These are phyloP conservation scores for Linnaemya vulpina DNA, from an alignment of 2,888 invertebrate genomes.

Conservation along the genomic window DNA sequence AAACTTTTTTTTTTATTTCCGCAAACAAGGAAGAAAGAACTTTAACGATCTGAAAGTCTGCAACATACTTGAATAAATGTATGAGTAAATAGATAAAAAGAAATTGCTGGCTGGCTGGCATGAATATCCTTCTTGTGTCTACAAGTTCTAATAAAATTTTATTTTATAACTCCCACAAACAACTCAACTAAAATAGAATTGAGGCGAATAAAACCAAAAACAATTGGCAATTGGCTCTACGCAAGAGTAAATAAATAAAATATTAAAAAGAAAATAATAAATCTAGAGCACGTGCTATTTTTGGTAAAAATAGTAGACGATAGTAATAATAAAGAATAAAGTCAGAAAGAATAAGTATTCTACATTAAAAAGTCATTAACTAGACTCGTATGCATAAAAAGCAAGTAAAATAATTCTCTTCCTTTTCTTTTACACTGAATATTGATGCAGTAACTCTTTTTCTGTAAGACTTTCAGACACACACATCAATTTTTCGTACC, in stretches of 20 bases:
- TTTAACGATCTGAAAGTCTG: conserved; percentile 4
- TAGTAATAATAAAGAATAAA: background rate
- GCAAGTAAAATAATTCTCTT: background rate
- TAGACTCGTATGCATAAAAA: conserved; percentile 5
- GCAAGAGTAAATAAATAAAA: conserved; percentile 23
- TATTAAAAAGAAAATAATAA: background rate
- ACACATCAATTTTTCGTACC: background rate
- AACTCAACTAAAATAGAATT: conserved; percentile 28
- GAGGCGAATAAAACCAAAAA: background rate
- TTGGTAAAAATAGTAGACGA: background rate
- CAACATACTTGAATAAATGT: too few relatives aligned
- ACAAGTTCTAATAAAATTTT: conserved; percentile 22
- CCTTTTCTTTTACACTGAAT: conserved; percentile 3
- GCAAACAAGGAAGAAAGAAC: conserved; percentile 13
- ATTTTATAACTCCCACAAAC: conserved; percentile 15
- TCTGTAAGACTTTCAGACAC: conserved; percentile 3
- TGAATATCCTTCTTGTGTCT: conserved; percentile 4
- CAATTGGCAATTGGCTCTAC: conserved; percentile 22
- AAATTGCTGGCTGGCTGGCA: background rate
- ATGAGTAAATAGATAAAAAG: background rate
- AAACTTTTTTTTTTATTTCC: conserved; percentile 21
- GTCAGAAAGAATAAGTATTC: background rate
- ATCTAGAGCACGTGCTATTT: conserved; percentile 35
- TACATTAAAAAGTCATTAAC: conserved; percentile 7
- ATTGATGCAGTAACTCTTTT: background rate